Percentiles rank a stretch among this genome's conserved stretches.
These are phyloP conservation scores for Priocnemis perturbator DNA, from an alignment of 2,888 invertebrate species.

Conservation along the genomic window DNA sequence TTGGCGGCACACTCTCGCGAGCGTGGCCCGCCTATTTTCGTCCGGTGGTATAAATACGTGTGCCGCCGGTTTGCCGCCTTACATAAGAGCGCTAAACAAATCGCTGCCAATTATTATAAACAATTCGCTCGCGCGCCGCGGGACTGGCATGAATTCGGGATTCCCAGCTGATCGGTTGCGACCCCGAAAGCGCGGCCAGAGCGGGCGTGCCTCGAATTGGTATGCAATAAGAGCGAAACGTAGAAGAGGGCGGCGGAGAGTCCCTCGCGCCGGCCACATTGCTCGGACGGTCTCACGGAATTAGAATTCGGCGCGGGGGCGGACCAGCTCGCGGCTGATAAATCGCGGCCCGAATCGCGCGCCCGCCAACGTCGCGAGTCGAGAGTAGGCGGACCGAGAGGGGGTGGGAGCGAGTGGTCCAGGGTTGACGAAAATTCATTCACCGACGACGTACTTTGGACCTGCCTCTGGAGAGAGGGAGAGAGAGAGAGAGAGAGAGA, in stretches of 20 bases:
- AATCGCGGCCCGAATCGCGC: background rate
- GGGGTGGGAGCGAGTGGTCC: background rate
- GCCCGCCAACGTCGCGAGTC: background rate
- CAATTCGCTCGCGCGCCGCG: constrained; percentile 45
- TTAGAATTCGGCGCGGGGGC: constrained; percentile 41
- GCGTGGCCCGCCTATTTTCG: constrained; percentile 63
- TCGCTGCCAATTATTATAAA: constrained; percentile 70
- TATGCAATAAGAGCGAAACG: constrained; percentile 44
- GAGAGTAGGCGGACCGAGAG: background rate
- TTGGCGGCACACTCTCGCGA: constrained; percentile 54
- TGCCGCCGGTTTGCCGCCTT: constrained; percentile 52
- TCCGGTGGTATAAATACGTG: constrained; percentile 64
- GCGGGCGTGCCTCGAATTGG: constrained; percentile 47
- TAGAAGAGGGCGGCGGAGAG: constrained; percentile 29
- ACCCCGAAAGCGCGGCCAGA: constrained; percentile 10
- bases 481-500: too few relatives aligned
- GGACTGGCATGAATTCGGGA: constrained; percentile 38
- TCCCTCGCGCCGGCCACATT: constrained; percentile 46
- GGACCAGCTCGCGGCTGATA: constrained; percentile 3
- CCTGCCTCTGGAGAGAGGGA: too few relatives aligned
- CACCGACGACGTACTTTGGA: too few relatives aligned
- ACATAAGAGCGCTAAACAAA: constrained; percentile 67
- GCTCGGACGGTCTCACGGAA: constrained; percentile 34
- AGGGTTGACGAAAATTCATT: too few relatives aligned
- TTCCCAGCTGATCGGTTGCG: constrained; percentile 15